A percentile compares a stretch with the other conserved stretches of the same genome.
phyloP scores from a whole-genome alignment of 2,113 vertebrate species.

The Ardeotis arabs region DNA sequence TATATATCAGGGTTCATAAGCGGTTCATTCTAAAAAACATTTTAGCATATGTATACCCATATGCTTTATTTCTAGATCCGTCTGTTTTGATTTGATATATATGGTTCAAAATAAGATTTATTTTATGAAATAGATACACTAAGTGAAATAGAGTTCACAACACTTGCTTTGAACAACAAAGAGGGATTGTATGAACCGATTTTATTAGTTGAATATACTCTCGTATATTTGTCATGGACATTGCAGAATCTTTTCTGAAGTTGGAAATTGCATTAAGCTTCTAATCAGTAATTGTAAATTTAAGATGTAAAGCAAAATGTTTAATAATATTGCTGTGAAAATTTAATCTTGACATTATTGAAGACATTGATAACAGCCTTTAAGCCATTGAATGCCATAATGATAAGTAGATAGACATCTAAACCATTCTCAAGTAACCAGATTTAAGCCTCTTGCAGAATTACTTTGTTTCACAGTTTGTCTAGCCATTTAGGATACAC shows the following conservation, averaged over 20 bases:
- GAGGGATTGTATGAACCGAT: background rate
- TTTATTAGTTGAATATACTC: background rate
- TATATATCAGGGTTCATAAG: background rate
- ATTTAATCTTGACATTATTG: background rate
- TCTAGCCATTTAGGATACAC: background rate
- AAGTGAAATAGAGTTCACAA: slow-evolving; percentile 4
- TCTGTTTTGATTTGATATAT: slow-evolving; percentile 66
- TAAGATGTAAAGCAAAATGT: background rate
- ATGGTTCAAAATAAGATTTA: slow-evolving; percentile 57
- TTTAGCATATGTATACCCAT: slow-evolving; percentile 68
- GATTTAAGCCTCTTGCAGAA: background rate
- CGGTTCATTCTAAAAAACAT: slow-evolving; percentile 56
- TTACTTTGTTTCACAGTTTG: background rate
- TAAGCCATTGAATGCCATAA: background rate
- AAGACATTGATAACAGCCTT: background rate
- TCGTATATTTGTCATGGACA: background rate
- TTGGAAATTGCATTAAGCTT: background rate
- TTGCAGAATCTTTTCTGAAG: background rate
- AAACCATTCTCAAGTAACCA: background rate
- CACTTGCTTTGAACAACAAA: background rate
- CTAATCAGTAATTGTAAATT: background rate
- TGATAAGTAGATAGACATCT: background rate
- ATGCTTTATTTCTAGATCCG: slow-evolving; percentile 66
- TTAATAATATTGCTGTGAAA: background rate
- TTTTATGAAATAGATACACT: slow-evolving; percentile 36